Evolutionary conservation across 1,140 invertebrate genomes (phyloP), one percentile per base, ranked within the genome.

Genomic region (Meloidogyne chitwoodi): DNA sequence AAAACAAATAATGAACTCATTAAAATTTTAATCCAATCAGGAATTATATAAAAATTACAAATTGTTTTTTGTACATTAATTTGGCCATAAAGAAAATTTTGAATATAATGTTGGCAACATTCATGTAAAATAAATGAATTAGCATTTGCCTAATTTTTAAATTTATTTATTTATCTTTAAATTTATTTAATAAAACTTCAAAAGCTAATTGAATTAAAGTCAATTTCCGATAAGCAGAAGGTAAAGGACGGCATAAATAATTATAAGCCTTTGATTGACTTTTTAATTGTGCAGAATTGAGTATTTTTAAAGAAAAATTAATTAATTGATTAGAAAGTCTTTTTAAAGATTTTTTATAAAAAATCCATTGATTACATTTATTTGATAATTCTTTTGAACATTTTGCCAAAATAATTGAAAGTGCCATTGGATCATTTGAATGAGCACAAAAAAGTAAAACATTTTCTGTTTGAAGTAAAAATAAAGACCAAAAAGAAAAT

Each of bases 41-140:
- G 81, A 62, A 84, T 26, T 10, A 62, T 62, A 77, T 76, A 61
- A 63, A 31, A 48, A 48, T 63, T 70, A n/a, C n/a, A n/a, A 11
- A 61, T 24, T 31, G 81, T 26, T 38, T 26, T 48, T 34, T 73
- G 10, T 66, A 79, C 26, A 26, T 84, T 81, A 34, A 85, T 72
- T 68, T 82, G 79, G 0, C 83, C 82, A 73, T 85, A 83, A 11
- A 85, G 76, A n/a, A 84, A 77, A 26, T 83, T 79, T 62, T 79
- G 79, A 48, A 83, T 78, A 82, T 83, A 85, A 31, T 81, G 76
- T 69, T 85, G 84, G 64, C 82, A 85, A 61, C 83, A 86, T 62
- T 85, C 84, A 38, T 85, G 84, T 8, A 84, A 79, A 68, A 85
- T 77, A 65, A 85, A 76, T 6, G 41, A 61, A 19, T 78, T 69